Base-by-base conservation (phyloP, 2,888 invertebrate genomes). In the Nomada hirtipes region DNA sequence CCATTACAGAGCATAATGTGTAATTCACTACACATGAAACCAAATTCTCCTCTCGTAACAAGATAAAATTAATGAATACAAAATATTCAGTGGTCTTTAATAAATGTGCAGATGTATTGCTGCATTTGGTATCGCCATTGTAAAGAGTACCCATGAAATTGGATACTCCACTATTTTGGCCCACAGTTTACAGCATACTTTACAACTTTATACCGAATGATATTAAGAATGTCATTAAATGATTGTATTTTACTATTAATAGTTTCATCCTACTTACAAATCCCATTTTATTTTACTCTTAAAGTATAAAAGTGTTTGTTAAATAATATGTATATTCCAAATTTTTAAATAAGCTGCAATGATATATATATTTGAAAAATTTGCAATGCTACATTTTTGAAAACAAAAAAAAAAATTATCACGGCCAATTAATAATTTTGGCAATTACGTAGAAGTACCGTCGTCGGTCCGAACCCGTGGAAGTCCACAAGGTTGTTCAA, bases 151-250 rank as follows among this genome's bases (percentile, higher is more conserved):
- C 78, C 82, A 82, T 52, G 70, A 64, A 86, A 76, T 63, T 75
- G 60, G 53, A 70, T 50, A 57, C 59, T 60, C 42, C 59, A 59
- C 47, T 76, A 76, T 64, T 82, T 72, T 69, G 72, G 65, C 52
- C 36, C n/a, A 71, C 65, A 55, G 67, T 78, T 68, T 63, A 13
- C 47, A 23, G 52, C 77, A 69, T 76, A 81, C 23, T 61, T 55
- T 83, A 79, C 69, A 64, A 70, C 77, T 88, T 86, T 86, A 81
- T 86, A 87, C 67, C 15, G 78, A 83, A 70, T 53, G 26, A 59
- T 83, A 87, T 70, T 60, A 42, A 79, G 71, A 76, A 81, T 71
- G 64, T 76, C 78, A 88, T 81, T 80, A 83, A 86, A 69, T 71
- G 73, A 67, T 74, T 70, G 74, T 74, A 80, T 52, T 69, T 81